phyloP scores from a whole-genome alignment of 2,113 vertebrate genomes.

The Trogon melanurus region DNA sequence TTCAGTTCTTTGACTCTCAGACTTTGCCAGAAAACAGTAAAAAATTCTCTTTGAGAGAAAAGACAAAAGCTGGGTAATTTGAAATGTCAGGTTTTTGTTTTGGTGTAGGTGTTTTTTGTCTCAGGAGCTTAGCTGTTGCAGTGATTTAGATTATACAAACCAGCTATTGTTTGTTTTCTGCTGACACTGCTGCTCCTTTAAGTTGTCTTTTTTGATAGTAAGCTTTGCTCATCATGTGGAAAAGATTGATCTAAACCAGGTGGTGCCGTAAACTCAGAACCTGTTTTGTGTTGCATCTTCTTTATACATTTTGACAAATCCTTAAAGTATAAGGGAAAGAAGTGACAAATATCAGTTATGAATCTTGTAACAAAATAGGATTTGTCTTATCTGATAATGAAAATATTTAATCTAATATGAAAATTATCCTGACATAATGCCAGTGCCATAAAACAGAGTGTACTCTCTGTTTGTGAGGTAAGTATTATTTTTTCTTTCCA shows the following conservation, averaged over 20 bases:
- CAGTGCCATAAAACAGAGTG: background rate
- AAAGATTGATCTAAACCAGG: slow-evolving; percentile 3
- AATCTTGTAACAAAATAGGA: background rate
- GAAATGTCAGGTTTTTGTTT: slow-evolving; percentile 15
- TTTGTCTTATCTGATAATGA: background rate
- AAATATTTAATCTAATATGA: background rate
- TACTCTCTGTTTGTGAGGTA: background rate
- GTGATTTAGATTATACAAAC: background rate
- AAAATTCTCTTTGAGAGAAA: background rate
- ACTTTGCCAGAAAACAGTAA: background rate
- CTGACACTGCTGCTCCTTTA: background rate
- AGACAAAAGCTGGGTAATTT: background rate
- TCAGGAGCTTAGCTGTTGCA: background rate
- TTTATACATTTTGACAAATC: background rate
- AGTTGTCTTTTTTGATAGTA: background rate
- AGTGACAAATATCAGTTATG: background rate
- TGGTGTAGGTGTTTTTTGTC: background rate
- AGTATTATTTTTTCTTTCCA: background rate
- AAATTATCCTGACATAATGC: background rate
- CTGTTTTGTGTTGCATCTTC: background rate
- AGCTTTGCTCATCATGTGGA: background rate
- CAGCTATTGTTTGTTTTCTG: slow-evolving; percentile 29
- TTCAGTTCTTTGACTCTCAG: background rate
- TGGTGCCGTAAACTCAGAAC: background rate
- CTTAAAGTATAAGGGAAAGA: background rate